Conservation (phyloP, 2,888 invertebrate genomes). For the Drosophila flavopinicola region DNA sequence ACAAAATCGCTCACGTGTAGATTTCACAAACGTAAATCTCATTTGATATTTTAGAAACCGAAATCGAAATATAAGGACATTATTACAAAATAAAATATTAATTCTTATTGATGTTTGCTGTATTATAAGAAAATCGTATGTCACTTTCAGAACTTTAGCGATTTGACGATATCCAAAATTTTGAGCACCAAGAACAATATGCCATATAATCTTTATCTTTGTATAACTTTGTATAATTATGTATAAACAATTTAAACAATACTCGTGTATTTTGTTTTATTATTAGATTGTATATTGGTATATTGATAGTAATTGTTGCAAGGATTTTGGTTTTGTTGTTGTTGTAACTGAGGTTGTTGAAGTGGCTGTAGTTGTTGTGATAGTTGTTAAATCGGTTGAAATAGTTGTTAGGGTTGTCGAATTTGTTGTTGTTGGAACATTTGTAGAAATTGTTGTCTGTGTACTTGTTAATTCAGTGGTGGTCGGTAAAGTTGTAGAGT, state of each 20-base stretch:
- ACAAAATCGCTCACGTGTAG: conserved; percentile 73
- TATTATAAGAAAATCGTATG: neutral
- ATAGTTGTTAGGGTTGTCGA: neutral
- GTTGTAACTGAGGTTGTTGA: neutral
- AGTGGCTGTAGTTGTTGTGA: neutral
- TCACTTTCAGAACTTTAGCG: neutral
- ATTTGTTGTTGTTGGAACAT: neutral
- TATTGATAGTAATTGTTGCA: too few relatives aligned
- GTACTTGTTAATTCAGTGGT: too few relatives aligned
- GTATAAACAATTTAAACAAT: conserved; percentile 1
- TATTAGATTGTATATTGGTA: neutral
- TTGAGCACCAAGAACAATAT: neutral
- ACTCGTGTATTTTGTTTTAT: neutral
- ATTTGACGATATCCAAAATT: neutral
- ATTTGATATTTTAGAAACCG: neutral
- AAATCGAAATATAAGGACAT: neutral
- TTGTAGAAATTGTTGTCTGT: neutral
- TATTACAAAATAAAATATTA: too few relatives aligned
- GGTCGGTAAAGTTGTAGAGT: neutral
- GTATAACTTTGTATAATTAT: conserved; percentile 7
- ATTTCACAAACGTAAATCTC: neutral
- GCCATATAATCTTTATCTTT: conserved; percentile 12
- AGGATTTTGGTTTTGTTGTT: neutral
- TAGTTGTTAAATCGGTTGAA: neutral
- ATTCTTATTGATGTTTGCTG: neutral